A percentile compares a stretch with the other conserved stretches of the same genome.
These are phyloP conservation scores for Micropoecilia bifurca DNA, from an alignment of 2,797 vertebrate genomes.

Conservation along the genomic window DNA sequence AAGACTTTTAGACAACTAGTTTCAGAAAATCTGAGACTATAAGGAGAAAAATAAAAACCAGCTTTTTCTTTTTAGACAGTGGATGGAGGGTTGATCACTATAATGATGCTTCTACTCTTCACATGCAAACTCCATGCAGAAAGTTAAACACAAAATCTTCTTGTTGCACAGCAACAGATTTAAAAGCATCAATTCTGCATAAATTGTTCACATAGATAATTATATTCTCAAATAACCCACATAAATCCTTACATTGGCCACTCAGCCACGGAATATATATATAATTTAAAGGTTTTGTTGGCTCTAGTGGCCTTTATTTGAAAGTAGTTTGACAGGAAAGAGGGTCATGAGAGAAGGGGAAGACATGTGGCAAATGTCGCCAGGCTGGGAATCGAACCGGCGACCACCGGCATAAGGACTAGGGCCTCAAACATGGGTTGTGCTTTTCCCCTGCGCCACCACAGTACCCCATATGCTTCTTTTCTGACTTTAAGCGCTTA, in stretches of 20 bases:
- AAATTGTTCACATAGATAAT: neutral
- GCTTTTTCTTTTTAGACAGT: neutral
- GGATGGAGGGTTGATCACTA: too few relatives aligned
- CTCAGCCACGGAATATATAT: too few relatives aligned
- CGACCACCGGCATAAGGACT: too few relatives aligned
- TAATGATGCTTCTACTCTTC: too few relatives aligned
- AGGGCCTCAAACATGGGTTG: too few relatives aligned
- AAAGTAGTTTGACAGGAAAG: too few relatives aligned
- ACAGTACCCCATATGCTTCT: neutral
- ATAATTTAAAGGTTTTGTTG: too few relatives aligned
- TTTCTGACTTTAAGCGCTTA: neutral
- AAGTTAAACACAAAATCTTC: neutral
- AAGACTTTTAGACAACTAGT: neutral
- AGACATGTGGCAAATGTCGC: too few relatives aligned
- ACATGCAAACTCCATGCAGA: neutral
- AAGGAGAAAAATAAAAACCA: neutral
- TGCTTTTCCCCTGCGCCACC: too few relatives aligned
- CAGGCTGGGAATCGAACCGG: too few relatives aligned
- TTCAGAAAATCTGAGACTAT: neutral
- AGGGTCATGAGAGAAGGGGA: too few relatives aligned
- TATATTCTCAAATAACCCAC: neutral
- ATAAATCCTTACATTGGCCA: neutral
- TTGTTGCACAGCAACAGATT: neutral
- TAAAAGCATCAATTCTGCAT: neutral
- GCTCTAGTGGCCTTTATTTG: too few relatives aligned